These are phyloP conservation scores for Amblyornis subalaris DNA, from an alignment of 2,113 vertebrate species.

Conservation along the genomic window DNA sequence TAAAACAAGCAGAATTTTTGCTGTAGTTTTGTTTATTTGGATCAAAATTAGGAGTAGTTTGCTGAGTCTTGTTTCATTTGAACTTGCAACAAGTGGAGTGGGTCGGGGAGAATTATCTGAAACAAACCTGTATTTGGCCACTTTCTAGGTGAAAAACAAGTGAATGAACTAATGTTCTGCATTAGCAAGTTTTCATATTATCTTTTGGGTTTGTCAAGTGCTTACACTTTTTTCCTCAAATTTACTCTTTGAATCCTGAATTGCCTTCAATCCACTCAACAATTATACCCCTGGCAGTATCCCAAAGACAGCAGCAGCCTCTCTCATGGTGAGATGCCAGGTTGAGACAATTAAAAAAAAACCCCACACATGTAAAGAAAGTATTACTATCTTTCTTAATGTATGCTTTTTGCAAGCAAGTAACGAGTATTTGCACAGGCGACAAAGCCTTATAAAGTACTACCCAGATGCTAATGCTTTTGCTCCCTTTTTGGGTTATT, in stretches of 20 bases:
- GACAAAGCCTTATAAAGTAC: not conserved
- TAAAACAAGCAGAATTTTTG: not conserved
- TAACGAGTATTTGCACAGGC: not conserved
- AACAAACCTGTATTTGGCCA: not conserved
- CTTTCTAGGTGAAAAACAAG: conserved; percentile 14
- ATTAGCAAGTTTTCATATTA: not conserved
- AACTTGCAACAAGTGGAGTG: not conserved
- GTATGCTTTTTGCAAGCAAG: not conserved
- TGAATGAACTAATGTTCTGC: not conserved
- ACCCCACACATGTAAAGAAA: not conserved
- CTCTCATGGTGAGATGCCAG: not conserved
- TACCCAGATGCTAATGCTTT: not conserved
- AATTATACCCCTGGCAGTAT: not conserved
- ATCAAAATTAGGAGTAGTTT: not conserved
- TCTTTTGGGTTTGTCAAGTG: not conserved
- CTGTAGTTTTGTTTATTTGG: not conserved
- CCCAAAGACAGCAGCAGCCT: not conserved
- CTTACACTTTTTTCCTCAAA: not conserved
- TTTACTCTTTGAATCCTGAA: not conserved
- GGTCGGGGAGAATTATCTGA: not conserved
- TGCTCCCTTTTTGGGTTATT: not conserved
- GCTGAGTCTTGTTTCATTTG: not conserved
- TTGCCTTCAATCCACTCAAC: not conserved
- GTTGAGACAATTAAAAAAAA: not conserved
- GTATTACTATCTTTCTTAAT: not conserved